Base-by-base conservation (phyloP, 2,888 invertebrate genomes). In the Dynastes grantii region DNA sequence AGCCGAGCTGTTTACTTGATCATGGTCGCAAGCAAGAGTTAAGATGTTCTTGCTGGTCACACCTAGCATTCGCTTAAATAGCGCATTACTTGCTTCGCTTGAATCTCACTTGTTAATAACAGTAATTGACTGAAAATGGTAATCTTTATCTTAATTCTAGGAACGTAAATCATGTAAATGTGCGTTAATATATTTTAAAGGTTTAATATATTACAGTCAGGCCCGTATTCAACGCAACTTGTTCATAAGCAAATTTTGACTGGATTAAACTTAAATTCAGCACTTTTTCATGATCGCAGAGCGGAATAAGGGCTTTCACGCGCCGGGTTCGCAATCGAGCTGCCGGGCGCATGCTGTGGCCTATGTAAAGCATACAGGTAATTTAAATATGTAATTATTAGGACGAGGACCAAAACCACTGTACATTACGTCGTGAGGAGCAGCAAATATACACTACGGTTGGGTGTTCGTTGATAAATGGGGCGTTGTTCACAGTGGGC, bases 11-110 rank as follows among this genome's bases (percentile, higher is more conserved):
- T 51, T 29, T 16, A 22, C 51, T 68, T 29, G 16, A 68, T 68
- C 68, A 51, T 68, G 68, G 68, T 27, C 49, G 13, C 51, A 45
- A 13, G 2, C 11, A 51, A 51, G 49, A 11, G 29, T 68, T 49
- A 32, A 63, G 29, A 29, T 68, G 51, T 68, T 68, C 68, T 67
- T 51, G 32, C 32, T 32, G 68, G 51, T 68, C 68, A 53, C 68
- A 68, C 68, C 68, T 51, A 51, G 51, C 49, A 51, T 68, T 68
- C 29, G 29, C 51, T 68, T 68, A 51, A 68, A 68, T 29, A 29
- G 51, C 49, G 49, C 40, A 49, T 51, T 51, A 9, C 27, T 29
- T 68, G 27, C 29, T 13, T 51, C 22, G 22, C 55, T 4, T 3
- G 22, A 53, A 16, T 13, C 53, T 13, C 16, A 16, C 51, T 68